Evolutionary conservation across 2,113 vertebrate species (phyloP), one percentile per base, ranked within the genome.

Genomic region (Albula goreensis): DNA sequence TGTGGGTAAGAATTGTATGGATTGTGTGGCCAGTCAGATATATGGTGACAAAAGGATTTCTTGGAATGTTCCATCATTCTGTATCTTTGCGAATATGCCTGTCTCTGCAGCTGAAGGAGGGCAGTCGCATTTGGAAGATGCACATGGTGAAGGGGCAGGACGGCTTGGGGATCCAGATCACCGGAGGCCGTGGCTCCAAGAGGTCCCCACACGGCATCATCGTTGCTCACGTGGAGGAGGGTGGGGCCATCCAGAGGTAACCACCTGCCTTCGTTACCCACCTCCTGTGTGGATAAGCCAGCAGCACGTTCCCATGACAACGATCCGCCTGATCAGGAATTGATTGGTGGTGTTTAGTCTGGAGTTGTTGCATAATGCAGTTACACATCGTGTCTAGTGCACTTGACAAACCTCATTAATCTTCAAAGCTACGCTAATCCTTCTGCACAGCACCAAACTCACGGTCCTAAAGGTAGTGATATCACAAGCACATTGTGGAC

Each of bases 51-150:
- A 41, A 41, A 41, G 60, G 19, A 22, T 7, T 19, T 66, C 22
- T 8, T 4, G 60, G 17, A 19, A 15, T 3, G 25, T 31, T n/a
- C 50, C 49, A 83, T 31, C 10, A 83, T 11, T 83, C 2, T 89
- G 22, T 84, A 15, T 86, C 31, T 82, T 78, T 88, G 31, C 31
- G 31, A 41, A 41, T 41, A 4, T 78, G 51, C 66, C 83, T 91
- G 93, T 91, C 90, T 90, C 94, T 92, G 88, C 90, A 99, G 97
- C 92, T 86, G 79, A 91, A 94, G 90, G 97, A 99, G 90, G 95
- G 96, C 79, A 97, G 95, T 92, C 96, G 94, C 86, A 97, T 99
- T 93, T 99, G 98, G 98, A 99, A 97, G 96, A 98, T 99, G 97
- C 96, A 97, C 88, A 96, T 99, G 94, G 93, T 97, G 93, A 99